Percentiles rank a stretch among this genome's conserved stretches.
Evolutionary conservation across 2,888 invertebrate species (phyloP).

Genomic region (Acronicta leporina): DNA sequence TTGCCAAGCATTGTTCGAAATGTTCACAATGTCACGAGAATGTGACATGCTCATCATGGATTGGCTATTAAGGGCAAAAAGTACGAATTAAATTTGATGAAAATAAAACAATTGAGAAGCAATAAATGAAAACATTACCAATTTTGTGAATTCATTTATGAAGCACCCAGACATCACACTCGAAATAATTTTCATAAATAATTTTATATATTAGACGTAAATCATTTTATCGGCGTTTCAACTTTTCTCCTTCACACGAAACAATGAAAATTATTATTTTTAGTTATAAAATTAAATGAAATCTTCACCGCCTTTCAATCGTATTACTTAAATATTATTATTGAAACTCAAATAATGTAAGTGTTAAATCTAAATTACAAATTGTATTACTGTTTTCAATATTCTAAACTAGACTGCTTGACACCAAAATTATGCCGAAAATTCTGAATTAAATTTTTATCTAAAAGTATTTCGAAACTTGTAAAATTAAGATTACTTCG

Average conservation of each 20-base stretch:
- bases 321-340: not conserved
- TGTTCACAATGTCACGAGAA: too few relatives aligned
- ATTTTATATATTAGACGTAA: not conserved
- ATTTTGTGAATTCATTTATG: not conserved
- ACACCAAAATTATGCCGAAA: conserved; percentile 9
- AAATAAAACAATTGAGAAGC: too few relatives aligned
- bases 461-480: conserved; percentile 29
- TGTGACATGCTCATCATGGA: too few relatives aligned
- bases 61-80: too few relatives aligned
- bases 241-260: not conserved
- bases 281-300: not conserved
- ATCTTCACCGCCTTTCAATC: not conserved
- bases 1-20: too few relatives aligned
- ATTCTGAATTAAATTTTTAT: conserved; percentile 27
- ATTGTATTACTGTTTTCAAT: conserved; percentile 9
- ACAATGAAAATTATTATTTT: not conserved
- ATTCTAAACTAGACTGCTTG: not conserved
- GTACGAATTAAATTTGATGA: too few relatives aligned
- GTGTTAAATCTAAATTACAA: not conserved
- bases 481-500: conserved; percentile 41
- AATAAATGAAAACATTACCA: too few relatives aligned
- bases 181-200: too few relatives aligned
- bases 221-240: not conserved
- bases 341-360: conserved; percentile 10
- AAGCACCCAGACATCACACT: not conserved